A percentile compares a stretch with the other conserved stretches of the same genome.
These are phyloP conservation scores for Cyanoderma ruficeps DNA, from an alignment of 2,113 vertebrate genomes.

Conservation along the genomic window DNA sequence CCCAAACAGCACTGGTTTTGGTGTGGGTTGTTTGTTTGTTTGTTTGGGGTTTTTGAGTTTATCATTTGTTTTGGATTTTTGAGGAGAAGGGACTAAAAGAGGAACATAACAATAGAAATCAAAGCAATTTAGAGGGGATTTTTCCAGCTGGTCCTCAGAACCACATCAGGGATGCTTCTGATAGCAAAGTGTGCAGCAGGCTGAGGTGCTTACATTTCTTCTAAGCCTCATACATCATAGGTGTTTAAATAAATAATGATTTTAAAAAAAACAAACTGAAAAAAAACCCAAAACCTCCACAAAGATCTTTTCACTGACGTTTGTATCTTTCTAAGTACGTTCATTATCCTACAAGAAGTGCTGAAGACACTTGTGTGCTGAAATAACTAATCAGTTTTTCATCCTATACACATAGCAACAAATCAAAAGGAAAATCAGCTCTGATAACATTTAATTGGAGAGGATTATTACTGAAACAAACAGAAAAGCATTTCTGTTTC, in stretches of 20 bases:
- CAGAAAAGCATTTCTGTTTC: neutral
- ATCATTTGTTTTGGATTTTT: no score
- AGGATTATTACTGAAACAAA: neutral
- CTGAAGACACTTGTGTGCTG: neutral
- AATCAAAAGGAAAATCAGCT: neutral
- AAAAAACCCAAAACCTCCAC: accelerated
- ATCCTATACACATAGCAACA: neutral
- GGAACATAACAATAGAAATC: neutral
- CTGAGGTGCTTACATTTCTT: neutral
- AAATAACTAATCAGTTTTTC: neutral
- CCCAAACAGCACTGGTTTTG: neutral
- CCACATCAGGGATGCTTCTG: neutral
- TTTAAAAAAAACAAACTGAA: neutral
- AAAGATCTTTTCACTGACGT: neutral
- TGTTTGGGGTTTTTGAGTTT: no score
- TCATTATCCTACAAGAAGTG: neutral
- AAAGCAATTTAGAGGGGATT: neutral
- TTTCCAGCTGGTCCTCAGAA: neutral
- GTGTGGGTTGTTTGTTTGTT: neutral
- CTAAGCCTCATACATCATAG: neutral
- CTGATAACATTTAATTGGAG: neutral
- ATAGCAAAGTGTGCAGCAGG: neutral
- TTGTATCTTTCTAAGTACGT: neutral
- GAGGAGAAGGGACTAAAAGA: neutral
- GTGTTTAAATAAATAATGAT: neutral